Evolutionary conservation across 2,888 invertebrate genomes (phyloP).

Genomic region (Ochropleura leucogaster): DNA sequence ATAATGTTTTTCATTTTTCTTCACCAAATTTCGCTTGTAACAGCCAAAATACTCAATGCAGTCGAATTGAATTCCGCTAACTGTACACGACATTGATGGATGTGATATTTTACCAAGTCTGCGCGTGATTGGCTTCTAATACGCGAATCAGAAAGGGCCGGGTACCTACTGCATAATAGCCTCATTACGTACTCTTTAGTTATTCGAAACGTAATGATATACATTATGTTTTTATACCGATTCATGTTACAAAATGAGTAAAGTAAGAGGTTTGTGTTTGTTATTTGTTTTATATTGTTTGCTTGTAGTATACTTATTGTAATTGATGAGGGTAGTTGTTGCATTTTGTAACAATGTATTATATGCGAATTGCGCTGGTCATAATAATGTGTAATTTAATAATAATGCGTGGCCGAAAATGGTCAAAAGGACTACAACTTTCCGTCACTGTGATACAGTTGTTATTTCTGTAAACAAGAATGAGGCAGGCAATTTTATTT

Average conservation of each 20-base stretch:
- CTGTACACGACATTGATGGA: constrained; percentile 59
- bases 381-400: background rate
- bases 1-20: background rate
- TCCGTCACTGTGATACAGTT: background rate
- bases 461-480: too few relatives aligned
- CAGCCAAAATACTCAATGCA: constrained; percentile 15
- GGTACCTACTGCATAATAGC: constrained; percentile 44
- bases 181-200: constrained; percentile 50
- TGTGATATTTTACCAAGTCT: constrained; percentile 51
- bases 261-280: background rate
- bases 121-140: constrained; percentile 60
- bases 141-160: constrained; percentile 57
- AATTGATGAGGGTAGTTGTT: background rate
- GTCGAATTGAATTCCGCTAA: constrained; percentile 46
- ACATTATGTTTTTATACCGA: constrained; percentile 38
- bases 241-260: constrained; percentile 34
- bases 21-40: background rate
- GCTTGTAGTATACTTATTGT: background rate
- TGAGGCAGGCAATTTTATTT: too few relatives aligned
- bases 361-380: background rate
- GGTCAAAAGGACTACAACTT: too few relatives aligned
- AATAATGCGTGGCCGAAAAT: too few relatives aligned
- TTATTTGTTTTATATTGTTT: background rate
- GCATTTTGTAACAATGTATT: background rate
- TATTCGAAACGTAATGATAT: constrained; percentile 27